A percentile compares a stretch with the other conserved stretches of the same genome.
Conservation (phyloP, 2,113 vertebrate species). For the Percina caprodes region DNA sequence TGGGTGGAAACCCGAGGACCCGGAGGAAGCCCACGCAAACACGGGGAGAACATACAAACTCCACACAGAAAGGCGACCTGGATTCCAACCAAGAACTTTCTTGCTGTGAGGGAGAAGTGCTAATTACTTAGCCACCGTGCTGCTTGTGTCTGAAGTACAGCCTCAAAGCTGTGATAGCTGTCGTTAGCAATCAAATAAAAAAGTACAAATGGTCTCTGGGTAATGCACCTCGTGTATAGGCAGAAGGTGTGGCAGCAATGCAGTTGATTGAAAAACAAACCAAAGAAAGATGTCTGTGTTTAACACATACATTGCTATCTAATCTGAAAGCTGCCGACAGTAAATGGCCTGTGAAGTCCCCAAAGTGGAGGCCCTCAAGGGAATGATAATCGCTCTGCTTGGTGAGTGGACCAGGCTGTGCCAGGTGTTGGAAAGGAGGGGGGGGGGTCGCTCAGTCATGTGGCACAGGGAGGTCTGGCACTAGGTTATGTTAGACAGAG, state of each 20-base stretch:
- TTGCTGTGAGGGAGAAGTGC: too few species aligned
- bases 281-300: slow-evolving; percentile 19
- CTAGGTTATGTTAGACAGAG: slow-evolving; percentile 39
- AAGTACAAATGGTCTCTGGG: neutral
- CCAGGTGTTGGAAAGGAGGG: slow-evolving; percentile 58
- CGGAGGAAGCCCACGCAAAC: too few species aligned
- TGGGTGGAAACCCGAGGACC: too few species aligned
- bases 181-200: neutral
- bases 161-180: neutral
- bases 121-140: too few species aligned
- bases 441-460: slow-evolving; percentile 52
- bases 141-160: neutral
- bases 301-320: slow-evolving; percentile 34
- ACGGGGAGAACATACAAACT: too few species aligned
- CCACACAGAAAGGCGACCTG: too few species aligned
- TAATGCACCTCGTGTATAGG: neutral
- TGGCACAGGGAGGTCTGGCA: slow-evolving; percentile 62
- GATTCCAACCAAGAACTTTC: too few species aligned
- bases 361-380: slow-evolving; percentile 31
- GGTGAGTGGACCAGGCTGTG: slow-evolving; percentile 52
- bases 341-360: slow-evolving; percentile 56
- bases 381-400: slow-evolving; percentile 46
- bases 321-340: slow-evolving; percentile 20
- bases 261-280: neutral
- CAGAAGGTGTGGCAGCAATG: neutral